Evolutionary conservation across 2,797 vertebrate genomes (phyloP).

Genomic region (Labeo calbasu): DNA sequence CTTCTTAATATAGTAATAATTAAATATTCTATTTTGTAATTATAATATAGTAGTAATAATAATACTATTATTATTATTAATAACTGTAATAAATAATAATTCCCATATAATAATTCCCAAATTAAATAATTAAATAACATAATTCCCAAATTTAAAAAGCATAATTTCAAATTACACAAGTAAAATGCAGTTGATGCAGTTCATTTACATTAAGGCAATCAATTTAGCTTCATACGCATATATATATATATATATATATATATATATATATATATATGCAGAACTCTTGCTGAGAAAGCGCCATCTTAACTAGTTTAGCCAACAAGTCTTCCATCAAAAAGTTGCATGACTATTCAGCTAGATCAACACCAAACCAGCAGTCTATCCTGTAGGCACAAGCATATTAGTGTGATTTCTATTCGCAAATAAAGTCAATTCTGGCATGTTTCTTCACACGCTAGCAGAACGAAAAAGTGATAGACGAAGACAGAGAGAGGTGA

Average conservation of each 20-base stretch:
- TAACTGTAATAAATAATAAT: no score
- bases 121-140: no score
- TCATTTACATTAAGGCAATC: not conserved
- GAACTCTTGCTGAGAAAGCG: not conserved
- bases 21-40: no score
- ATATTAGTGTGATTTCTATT: conserved; percentile 1
- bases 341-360: not conserved
- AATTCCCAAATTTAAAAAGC: no score
- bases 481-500: conserved; percentile 29
- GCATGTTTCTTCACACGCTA: conserved; percentile 20
- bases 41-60: no score
- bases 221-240: no score
- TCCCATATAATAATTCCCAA: no score
- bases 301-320: not conserved
- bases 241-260: no score
- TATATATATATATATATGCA: not conserved
- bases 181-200: not conserved
- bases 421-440: conserved; percentile 17
- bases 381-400: not conserved
- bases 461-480: conserved; percentile 31
- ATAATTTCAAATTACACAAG: not conserved
- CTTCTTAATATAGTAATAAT: no score
- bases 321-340: not conserved
- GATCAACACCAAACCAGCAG: conserved; percentile 5
- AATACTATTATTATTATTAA: no score